phyloP scores from a whole-genome alignment of 2,797 vertebrate species.

The Podarcis lilfordi region DNA sequence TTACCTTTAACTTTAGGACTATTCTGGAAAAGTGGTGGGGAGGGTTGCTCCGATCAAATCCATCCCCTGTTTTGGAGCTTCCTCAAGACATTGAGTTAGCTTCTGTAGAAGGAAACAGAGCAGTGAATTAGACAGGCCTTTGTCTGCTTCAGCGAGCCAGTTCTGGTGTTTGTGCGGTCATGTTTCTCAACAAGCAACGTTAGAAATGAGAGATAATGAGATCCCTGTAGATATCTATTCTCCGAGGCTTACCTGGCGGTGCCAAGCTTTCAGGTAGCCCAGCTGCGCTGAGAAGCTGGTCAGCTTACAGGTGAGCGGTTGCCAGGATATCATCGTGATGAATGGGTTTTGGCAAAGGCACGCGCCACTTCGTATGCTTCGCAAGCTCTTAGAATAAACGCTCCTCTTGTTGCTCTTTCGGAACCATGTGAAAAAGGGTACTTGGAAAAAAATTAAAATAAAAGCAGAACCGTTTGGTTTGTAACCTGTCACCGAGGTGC shows the following conservation, averaged over 20 bases:
- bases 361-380: background rate
- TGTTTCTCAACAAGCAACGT: background rate
- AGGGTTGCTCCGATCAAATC: no score
- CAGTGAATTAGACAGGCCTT: background rate
- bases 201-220: background rate
- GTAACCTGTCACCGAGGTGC: background rate
- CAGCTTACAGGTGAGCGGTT: background rate
- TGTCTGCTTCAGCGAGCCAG: background rate
- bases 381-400: background rate
- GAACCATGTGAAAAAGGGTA: background rate
- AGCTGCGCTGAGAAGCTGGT: background rate
- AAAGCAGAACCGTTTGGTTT: background rate
- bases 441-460: background rate
- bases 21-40: no score
- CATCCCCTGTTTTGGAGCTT: background rate
- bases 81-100: background rate
- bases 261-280: background rate
- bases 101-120: background rate
- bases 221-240: background rate
- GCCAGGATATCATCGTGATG: background rate
- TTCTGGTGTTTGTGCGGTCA: background rate
- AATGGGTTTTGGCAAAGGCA: background rate
- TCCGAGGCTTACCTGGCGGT: background rate
- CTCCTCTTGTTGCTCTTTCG: background rate
- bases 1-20: no score